Evolutionary conservation across 1,140 invertebrate species (phyloP), one percentile per base, ranked within the genome.

Genomic region (Globodera rostochiensis): DNA sequence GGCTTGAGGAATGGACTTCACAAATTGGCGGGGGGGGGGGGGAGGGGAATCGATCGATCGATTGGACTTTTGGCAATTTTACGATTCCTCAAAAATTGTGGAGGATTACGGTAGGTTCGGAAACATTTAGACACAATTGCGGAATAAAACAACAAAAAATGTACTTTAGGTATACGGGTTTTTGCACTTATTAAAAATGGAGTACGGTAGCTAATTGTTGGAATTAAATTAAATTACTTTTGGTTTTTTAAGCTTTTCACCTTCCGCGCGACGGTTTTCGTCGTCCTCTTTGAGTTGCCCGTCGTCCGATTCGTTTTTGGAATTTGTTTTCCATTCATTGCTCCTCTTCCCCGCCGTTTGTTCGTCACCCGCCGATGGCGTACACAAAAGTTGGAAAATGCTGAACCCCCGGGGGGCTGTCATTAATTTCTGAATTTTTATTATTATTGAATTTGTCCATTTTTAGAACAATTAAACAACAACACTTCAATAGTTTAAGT

Each of bases 371-470:
- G 69, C 11, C 36, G 69, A 47, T 47, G 21, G 7, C 25, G 46
- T 47, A 19, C 69, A 71, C 69, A 71, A 19, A 36, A 71, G 46
- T 47, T 71, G 69, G 69, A 71, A 71, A 7, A 71, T 71, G 69
- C 69, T 71, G 69, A 71, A 71, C 46, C 69, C 57, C 6, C 57
- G 57, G 6, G 57, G 57, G 57, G 57, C 57, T 64, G 57, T 64
- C 57, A 64, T 64, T 64, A 19, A 53, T 53, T 53, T 53, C 50
- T 53, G 50, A 53, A 36, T 36, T 36, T 36, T 36, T 36, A 25
- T 25, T 25, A 25, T 36, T 36, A 36, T 36, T 36, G 36, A 36
- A 36, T 36, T 36, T 36, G 36, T 36, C 36, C 36, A 3, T 1
- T 36, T 36, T 36, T 36, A 2, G 25, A 25, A 36, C 36, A 36